These are phyloP conservation scores for Podarcis cretensis DNA, from an alignment of 2,113 vertebrate species.

Conservation along the genomic window DNA sequence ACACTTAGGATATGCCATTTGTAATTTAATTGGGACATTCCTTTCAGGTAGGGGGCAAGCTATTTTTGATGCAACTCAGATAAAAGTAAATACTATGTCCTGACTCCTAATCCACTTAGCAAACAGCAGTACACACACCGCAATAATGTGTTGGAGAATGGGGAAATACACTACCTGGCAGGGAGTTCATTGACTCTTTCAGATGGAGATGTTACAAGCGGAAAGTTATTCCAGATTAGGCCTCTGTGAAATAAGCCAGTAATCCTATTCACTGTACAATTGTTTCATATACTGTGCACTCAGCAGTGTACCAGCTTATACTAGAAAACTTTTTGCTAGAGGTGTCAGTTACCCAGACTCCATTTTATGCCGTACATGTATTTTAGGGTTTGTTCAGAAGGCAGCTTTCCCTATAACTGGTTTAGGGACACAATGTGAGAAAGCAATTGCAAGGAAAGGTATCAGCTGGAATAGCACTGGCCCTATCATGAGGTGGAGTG, in stretches of 20 bases:
- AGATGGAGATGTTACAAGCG: not conserved
- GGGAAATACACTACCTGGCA: constrained; percentile 13
- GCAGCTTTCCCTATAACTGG: not conserved
- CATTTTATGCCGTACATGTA: not conserved
- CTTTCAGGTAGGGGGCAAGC: constrained; percentile 31
- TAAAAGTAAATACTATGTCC: constrained; percentile 33
- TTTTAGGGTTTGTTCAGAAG: not conserved
- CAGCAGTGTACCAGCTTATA: not conserved
- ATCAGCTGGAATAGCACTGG: not conserved
- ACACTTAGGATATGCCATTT: constrained; percentile 7
- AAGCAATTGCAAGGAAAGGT: not conserved
- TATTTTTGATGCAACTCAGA: constrained; percentile 23
- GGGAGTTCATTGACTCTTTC: constrained; percentile 3
- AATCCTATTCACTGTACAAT: not conserved
- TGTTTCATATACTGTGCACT: not conserved
- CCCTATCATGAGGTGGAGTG: not conserved
- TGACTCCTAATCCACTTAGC: constrained; percentile 26
- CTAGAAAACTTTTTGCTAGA: not conserved
- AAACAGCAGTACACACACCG: constrained; percentile 9
- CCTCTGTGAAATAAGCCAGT: not conserved
- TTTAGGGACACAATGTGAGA: not conserved
- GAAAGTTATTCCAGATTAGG: not conserved
- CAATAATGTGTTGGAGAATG: constrained; percentile 33
- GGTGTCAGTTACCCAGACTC: not conserved
- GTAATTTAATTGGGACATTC: constrained; percentile 35